Base-by-base conservation (phyloP, 2,113 vertebrate genomes). In the Tachycineta bicolor region DNA sequence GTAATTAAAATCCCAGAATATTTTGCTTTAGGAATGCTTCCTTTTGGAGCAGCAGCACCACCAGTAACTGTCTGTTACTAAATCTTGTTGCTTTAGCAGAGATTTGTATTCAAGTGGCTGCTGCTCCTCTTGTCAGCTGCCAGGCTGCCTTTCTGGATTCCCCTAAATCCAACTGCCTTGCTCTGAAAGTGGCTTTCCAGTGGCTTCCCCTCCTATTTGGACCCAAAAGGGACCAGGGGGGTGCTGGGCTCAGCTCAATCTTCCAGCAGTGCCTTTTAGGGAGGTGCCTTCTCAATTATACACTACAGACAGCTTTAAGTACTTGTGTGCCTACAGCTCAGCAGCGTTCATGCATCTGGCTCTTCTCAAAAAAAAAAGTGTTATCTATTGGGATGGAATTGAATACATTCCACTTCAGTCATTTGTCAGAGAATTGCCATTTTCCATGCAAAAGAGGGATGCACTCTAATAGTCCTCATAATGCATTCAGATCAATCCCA, bases 341-440 rank as follows among this genome's bases (percentile, higher is more conserved):
- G 52, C 63, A 78, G n/a, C 19, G 29, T 68, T 93, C 63, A 37
- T 29, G 47, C 33, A 63, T 60, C 24, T 92, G 86, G 6, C 29
- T 94, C 77, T 83, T 37, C 60, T 69, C 52, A 79, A 75, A 90
- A 75, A 90, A 75, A 56, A 92, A 82, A 94, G 81, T 56, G 11
- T 53, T 79, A 14, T 82, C 71, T 87, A 74, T 59, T 46, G n/a
- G 73, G 77, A 64, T 68, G 33, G 56, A 84, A 83, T 14, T 29
- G 47, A 92, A 89, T 41, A 50, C 46, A 39, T 78, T 91, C n/a
- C 20, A 43, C 59, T 89, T 79, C 26, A 75, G 69, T 56, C 74
- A 89, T 95, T 89, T 94, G 65, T 56, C 65, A 95, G 58, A 68
- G 15, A 87, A 89, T 75, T 89, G 26, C 20, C 21, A 33, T 84